Base-by-base conservation (phyloP, 1,140 invertebrate species). In the Ctenoplectra terminalis region DNA sequence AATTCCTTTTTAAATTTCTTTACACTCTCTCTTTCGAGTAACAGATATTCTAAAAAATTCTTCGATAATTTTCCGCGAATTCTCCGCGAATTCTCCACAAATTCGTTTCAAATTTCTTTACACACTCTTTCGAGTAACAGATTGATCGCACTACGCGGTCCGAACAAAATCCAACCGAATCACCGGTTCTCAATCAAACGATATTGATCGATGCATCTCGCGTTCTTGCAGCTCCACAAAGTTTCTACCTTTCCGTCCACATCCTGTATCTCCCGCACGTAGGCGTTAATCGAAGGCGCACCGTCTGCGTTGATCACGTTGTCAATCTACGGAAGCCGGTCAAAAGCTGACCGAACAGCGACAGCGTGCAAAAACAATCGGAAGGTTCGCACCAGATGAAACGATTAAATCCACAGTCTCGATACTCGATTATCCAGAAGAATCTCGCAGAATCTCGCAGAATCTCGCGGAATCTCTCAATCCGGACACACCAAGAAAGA, bases 211-310 rank as follows among this genome's bases (percentile, higher is more conserved):
- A 34, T 29, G n/a, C 17, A 3, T 15, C n/a, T 13, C 31, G 7
- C 37, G n/a, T n/a, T n/a, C 17, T 74, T 43, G 29, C 52, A 54
- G 29, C 23, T 67, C 15, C 60, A 52, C 43, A 29, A 4, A 50
- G n/a, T 50, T 50, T 66, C 29, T 37, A 20, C 37, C 40, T 54
- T 85, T 46, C 17, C 34, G 48, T 48, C 31, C 37, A 11, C 17
- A 15, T 34, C 9, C 29, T 48, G 34, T 48, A 60, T 29, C n/a
- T 9, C 9, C 23, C 8, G 43, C 52, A 78, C 75, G 75, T 70
- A 58, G n/a, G 17, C 52, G 64, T 70, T 78, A 70, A 78, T 58
- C 75, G 75, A 43, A 26, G 54, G n/a, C 11, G 73, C 73, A 37
- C 3, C 23, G 20, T 23, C 63, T 20, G 7, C 56, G 29, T 26